Evolutionary conservation across 1,140 invertebrate genomes (phyloP), one percentile per base, ranked within the genome.

Genomic region (Dreissena polymorpha): DNA sequence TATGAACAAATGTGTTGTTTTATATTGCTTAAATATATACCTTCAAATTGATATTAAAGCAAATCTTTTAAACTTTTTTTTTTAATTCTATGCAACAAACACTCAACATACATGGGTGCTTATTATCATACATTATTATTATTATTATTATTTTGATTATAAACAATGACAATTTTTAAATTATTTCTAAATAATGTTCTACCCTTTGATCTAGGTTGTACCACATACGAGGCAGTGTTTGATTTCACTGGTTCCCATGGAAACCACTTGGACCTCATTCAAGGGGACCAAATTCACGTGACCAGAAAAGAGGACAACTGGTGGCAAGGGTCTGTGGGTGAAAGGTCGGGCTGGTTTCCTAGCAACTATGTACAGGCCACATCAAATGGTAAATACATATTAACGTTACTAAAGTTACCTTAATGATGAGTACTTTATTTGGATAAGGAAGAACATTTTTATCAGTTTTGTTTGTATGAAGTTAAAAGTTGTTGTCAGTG

Each of bases 221-320:
- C 72, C 0, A 69, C 74, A 60, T 89, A 89, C 73, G 68, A 83
- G 25, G 87, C 76, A 14, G 71, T 89, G 57, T 88, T 86, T 85
- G 79, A 84, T 50, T 90, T 85, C 64, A 75, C 84, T 39, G 97
- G 97, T 12, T 96, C 98, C 91, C 98, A 98, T 93, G 96, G 97
- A 25, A 97, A 99, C 90, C 98, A 99, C 93, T 91, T 99, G 73
- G 97, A 98, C 88, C 93, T 99, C 60, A 94, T 95, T 71, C 97
- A 98, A 92, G 97, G 97, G 21, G 98, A 99, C 92, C 95, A 97
- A 6, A 96, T 99, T 13, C 97, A 96, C 91, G 98, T 99, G 49
- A 95, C 98, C 93, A 97, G 99, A 93, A 98, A 98, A 92, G 99
- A 97, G 93, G 97, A 99, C 92, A 98, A 99, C 93, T 98, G 98